Evolutionary conservation across 1,140 invertebrate genomes (phyloP).

Genomic region (Hylaeus anthracinus): DNA sequence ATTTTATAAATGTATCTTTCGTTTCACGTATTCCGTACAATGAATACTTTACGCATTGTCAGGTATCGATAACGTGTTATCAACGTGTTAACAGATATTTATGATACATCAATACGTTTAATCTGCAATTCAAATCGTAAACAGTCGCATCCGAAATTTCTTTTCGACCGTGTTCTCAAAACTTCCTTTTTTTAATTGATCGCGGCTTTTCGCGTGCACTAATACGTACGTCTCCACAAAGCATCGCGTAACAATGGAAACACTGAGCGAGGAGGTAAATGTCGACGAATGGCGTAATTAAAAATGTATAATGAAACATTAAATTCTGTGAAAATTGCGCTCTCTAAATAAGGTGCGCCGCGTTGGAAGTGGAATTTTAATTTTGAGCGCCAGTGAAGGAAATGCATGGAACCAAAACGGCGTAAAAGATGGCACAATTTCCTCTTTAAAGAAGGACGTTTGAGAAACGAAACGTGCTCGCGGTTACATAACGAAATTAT

Average conservation of each 20-base stretch:
- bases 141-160: too few species aligned
- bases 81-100: too few species aligned
- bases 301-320: conserved; percentile 24
- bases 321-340: not conserved
- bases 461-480: not conserved
- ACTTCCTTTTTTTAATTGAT: too few species aligned
- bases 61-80: too few species aligned
- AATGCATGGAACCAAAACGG: not conserved
- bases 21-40: too few species aligned
- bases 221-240: not conserved
- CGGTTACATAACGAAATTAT: not conserved
- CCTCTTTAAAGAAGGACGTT: not conserved
- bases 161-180: too few species aligned
- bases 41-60: too few species aligned
- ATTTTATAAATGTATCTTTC: too few species aligned
- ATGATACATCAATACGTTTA: too few species aligned
- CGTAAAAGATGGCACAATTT: not conserved
- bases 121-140: too few species aligned
- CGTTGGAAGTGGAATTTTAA: not conserved
- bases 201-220: too few species aligned
- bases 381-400: conserved; percentile 2
- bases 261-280: not conserved
- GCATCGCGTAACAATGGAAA: not conserved
- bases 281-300: conserved; percentile 19
- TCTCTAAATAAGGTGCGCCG: not conserved